phyloP scores from a whole-genome alignment of 1,140 invertebrate genomes.

The Nebria ingens region DNA sequence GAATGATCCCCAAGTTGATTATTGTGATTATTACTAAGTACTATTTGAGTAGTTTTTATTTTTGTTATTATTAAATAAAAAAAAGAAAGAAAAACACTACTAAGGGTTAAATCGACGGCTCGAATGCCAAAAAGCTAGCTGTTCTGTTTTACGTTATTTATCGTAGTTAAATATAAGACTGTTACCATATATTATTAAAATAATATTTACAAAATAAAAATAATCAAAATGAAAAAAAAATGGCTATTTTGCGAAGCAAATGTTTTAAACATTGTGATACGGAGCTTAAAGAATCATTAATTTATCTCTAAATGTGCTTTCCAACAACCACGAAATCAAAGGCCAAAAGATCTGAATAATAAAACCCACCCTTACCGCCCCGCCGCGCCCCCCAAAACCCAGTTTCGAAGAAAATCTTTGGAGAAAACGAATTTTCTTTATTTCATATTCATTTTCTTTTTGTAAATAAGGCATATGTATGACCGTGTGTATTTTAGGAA shows the following conservation, averaged over 20 bases:
- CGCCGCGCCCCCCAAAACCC: too few relatives aligned
- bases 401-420: too few relatives aligned
- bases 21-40: slow-evolving; percentile 26
- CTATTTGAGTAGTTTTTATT: slow-evolving; percentile 21
- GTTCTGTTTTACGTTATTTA: slow-evolving; percentile 19
- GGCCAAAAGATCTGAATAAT: slow-evolving; percentile 17
- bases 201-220: slow-evolving; percentile 24
- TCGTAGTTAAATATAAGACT: slow-evolving; percentile 34
- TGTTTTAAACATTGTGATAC: slow-evolving; percentile 33
- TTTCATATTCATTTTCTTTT: not conserved
- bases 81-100: too few relatives aligned
- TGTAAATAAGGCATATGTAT: slow-evolving; percentile 7
- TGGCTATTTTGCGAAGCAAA: slow-evolving; percentile 23
- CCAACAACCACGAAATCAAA: slow-evolving; percentile 15
- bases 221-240: slow-evolving; percentile 20
- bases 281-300: slow-evolving; percentile 21
- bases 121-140: slow-evolving; percentile 1
- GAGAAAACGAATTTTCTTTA: not conserved
- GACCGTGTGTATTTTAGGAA: slow-evolving; percentile 8
- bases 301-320: slow-evolving; percentile 15
- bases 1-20: slow-evolving; percentile 21
- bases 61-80: slow-evolving; percentile 16
- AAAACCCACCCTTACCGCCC: not conserved
- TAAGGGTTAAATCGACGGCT: not conserved
- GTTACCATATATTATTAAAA: slow-evolving; percentile 33